Conservation (phyloP, 2,113 vertebrate genomes). For the Uropsilus gracilis region DNA sequence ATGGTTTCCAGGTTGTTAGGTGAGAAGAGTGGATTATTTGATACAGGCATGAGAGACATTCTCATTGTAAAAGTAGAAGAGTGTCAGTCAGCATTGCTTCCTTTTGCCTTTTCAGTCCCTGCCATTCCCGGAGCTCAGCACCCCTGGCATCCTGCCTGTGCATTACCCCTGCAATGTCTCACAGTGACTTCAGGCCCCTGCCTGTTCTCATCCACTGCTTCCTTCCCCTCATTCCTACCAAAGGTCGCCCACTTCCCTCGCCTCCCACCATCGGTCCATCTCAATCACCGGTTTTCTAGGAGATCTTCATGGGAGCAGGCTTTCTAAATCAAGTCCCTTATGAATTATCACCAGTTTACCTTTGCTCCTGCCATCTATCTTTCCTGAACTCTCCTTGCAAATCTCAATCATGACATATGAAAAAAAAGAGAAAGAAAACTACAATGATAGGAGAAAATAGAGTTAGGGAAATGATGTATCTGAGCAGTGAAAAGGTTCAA, state of each 20-base stretch:
- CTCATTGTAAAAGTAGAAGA: not conserved
- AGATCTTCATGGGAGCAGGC: not conserved
- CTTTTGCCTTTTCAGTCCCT: not conserved
- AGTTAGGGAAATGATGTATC: not conserved
- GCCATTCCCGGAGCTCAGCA: not conserved
- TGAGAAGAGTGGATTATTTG: too few relatives aligned
- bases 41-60: not conserved
- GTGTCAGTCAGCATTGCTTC: not conserved
- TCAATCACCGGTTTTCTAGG: not conserved
- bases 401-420: not conserved
- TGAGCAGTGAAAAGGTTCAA: not conserved
- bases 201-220: not conserved
- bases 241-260: not conserved
- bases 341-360: not conserved
- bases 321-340: not conserved
- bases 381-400: not conserved
- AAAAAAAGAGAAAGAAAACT: not conserved
- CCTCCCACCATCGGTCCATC: not conserved
- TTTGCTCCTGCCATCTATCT: not conserved
- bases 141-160: not conserved
- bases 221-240: not conserved
- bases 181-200: fast-evolving
- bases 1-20: not conserved
- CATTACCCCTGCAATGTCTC: not conserved
- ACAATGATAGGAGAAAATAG: not conserved